Percentiles rank a stretch among this genome's conserved stretches.
Evolutionary conservation across 2,113 vertebrate genomes (phyloP).

Genomic region (Scomber japonicus): DNA sequence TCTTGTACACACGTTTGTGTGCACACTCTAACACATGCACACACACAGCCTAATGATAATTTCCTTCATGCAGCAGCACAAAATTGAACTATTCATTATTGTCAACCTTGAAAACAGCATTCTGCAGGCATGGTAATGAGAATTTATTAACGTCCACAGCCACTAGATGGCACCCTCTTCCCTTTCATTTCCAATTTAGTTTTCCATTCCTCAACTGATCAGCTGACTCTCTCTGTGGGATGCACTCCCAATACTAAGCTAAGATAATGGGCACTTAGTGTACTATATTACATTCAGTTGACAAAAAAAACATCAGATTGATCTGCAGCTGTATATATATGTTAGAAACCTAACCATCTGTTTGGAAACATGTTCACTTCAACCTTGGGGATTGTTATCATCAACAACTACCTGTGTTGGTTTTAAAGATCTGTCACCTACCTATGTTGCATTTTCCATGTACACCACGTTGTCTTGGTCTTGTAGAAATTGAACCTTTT

Average conservation of each 20-base stretch:
- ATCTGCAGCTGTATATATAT: not conserved
- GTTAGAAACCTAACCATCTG: not conserved
- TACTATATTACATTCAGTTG: conserved; percentile 8
- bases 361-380: not conserved
- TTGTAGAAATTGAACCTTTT: conserved; percentile 12
- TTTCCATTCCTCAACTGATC: conserved; percentile 58
- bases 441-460: not conserved
- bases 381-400: not conserved
- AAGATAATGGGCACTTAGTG: conserved; percentile 13
- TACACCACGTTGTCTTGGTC: conserved; percentile 11
- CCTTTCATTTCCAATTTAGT: conserved; percentile 70
- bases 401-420: not conserved
- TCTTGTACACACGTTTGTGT: not conserved
- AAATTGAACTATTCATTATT: conserved; percentile 69
- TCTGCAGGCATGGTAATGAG: conserved; percentile 41
- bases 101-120: conserved; percentile 60
- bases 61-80: conserved; percentile 51
- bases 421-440: conserved; percentile 15
- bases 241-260: conserved; percentile 22
- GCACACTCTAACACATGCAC: not conserved
- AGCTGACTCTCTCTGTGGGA: conserved; percentile 29
- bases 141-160: conserved; percentile 46
- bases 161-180: conserved; percentile 81
- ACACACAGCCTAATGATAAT: conserved; percentile 29
- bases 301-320: conserved; percentile 3